phyloP scores from a whole-genome alignment of 2,113 vertebrate genomes.

The Bolborhynchus lineola region DNA sequence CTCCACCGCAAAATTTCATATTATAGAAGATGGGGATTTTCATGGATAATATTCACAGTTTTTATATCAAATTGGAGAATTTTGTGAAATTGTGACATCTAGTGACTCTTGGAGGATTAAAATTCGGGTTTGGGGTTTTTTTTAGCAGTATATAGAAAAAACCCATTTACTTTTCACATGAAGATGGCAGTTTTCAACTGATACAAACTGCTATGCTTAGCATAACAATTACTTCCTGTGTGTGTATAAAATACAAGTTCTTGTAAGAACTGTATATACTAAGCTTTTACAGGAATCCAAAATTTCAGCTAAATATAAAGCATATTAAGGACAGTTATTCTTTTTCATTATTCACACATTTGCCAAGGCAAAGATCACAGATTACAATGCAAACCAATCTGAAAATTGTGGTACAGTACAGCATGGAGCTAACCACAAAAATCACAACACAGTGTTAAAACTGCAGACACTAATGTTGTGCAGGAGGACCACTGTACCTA shows the following conservation, averaged over 20 bases:
- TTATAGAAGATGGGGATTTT: not conserved
- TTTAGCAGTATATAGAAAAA: not conserved
- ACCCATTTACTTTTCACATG: not conserved
- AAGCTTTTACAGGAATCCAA: constrained; percentile 20
- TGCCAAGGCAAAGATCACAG: constrained; percentile 52
- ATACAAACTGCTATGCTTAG: constrained; percentile 10
- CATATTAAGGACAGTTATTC: not conserved
- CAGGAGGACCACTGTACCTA: not conserved
- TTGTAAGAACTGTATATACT: not conserved
- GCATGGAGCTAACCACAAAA: not conserved
- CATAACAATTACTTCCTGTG: not conserved
- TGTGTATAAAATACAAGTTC: not conserved
- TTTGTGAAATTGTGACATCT: constrained; percentile 33
- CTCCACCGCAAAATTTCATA: not conserved
- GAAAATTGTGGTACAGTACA: not conserved
- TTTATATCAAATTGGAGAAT: not conserved
- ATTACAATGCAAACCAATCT: not conserved
- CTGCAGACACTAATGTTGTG: not conserved
- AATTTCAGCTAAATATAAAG: constrained; percentile 24
- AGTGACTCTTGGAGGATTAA: constrained; percentile 2
- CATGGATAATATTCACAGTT: not conserved
- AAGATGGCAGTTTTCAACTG: constrained; percentile 7
- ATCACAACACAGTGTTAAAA: constrained; percentile 9
- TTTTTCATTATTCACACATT: constrained; percentile 34
- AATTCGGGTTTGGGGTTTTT: not conserved